Evolutionary conservation across 2,888 invertebrate species (phyloP), one percentile per base, ranked within the genome.

Genomic region (Drosophila paramelanica): DNA sequence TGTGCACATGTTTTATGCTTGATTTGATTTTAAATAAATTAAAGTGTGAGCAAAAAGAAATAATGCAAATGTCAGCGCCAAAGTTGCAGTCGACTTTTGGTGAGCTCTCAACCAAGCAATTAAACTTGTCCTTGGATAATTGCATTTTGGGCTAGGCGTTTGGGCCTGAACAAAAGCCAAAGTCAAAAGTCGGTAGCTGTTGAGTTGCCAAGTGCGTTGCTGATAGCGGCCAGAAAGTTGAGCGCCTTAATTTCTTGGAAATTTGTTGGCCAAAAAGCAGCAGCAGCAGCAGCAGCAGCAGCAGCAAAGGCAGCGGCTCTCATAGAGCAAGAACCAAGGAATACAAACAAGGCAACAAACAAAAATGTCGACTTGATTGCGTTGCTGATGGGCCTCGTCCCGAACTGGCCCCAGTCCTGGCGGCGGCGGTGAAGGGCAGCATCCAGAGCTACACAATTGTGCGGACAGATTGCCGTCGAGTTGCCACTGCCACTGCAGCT

Each of bases 41-140:
- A 55, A 69, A 65, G 50, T 42, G 23, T 20, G 41, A n/a, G 45
- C 60, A 42, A 61, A 17, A 27, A 61, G n/a, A 27, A 46, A 45
- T 0, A 58, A 67, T 75, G 67, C 65, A 75, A 73, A 81, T 77
- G 64, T 67, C 74, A 77, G 74, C 80, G 67, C 31, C 46, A 62
- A 67, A 70, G 51, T 77, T 79, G 67, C 73, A 71, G 39, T 43
- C 41, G 57, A 61, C 27, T 58, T 59, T 51, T 25, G 38, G 10
- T 36, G 25, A 36, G 39, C 57, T 60, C 73, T 71, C 78, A 85
- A 61, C 83, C 86, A 87, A 90, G 91, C 91, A 91, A 91, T 91
- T 91, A 91, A 91, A 91, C 89, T 90, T 90, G 91, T 91, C 91
- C 88, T 86, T 69, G 82, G 88, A 84, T 90, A 91, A 91, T 91